Percentiles rank a stretch among this genome's conserved stretches.
phyloP scores from a whole-genome alignment of 2,888 invertebrate species.

The Chaetogeoica ovagalla region DNA sequence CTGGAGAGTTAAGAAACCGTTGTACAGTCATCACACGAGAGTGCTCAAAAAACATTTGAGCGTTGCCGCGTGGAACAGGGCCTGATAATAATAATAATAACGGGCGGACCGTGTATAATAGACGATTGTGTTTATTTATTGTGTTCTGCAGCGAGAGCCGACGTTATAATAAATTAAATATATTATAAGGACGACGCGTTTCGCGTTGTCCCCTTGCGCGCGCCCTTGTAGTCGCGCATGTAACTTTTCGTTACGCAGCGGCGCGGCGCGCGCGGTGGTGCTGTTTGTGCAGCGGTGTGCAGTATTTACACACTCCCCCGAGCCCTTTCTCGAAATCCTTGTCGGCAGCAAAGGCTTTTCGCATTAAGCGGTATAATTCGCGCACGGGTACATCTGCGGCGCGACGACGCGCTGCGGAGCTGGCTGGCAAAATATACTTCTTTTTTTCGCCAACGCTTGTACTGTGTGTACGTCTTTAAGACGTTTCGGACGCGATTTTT shows the following conservation, averaged over 20 bases:
- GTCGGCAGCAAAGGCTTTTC: constrained; percentile 1
- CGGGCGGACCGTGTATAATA: neutral
- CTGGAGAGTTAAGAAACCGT: no score
- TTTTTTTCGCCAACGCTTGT: no score
- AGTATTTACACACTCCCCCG: constrained; percentile 36
- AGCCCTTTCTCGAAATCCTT: constrained; percentile 28
- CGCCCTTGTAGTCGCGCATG: neutral
- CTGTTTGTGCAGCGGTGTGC: constrained; percentile 50
- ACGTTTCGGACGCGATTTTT: no score
- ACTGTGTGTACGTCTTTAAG: no score
- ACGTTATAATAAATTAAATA: neutral
- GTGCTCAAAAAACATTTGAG: no score
- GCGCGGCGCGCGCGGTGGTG: neutral
- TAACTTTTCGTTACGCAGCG: constrained; percentile 29
- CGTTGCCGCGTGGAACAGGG: no score
- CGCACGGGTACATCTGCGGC: neutral
- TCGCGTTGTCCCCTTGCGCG: constrained; percentile 25
- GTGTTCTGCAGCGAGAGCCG: no score
- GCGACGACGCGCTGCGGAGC: neutral
- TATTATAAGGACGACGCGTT: neutral
- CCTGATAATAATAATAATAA: no score
- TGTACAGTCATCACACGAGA: no score
- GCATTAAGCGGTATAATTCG: neutral
- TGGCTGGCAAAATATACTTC: no score
- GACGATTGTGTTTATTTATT: neutral